phyloP scores from a whole-genome alignment of 2,888 invertebrate species.

The Heliconius cydno region DNA sequence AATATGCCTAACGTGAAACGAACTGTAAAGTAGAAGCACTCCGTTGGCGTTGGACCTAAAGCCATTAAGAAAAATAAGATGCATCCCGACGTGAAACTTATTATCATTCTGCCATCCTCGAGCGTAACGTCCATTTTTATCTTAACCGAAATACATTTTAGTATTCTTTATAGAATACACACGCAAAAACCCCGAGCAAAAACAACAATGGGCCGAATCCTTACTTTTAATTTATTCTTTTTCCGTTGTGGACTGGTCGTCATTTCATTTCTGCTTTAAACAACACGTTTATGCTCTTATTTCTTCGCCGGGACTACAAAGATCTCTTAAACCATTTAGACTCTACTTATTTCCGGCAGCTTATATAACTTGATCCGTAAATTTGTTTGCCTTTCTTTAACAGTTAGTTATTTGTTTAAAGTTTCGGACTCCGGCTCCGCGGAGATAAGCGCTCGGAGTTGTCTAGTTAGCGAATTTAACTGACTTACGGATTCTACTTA shows the following conservation, averaged over 20 bases:
- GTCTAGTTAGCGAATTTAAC: conserved; percentile 67
- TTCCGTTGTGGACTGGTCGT: conserved; percentile 66
- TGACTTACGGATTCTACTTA: conserved; percentile 62
- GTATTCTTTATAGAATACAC: conserved; percentile 58
- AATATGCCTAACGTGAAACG: conserved; percentile 23
- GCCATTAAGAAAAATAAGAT: conserved; percentile 39
- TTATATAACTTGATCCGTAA: conserved; percentile 59
- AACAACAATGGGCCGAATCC: conserved; percentile 68
- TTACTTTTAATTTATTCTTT: conserved; percentile 75
- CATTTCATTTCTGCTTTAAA: conserved; percentile 69
- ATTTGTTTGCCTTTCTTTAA: conserved; percentile 69
- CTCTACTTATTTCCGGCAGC: conserved; percentile 57
- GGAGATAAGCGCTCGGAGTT: conserved; percentile 60
- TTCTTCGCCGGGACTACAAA: conserved; percentile 56
- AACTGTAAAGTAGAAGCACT: conserved; percentile 30
- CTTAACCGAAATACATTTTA: conserved; percentile 55
- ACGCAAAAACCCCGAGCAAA: conserved; percentile 61
- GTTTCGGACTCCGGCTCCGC: conserved; percentile 60
- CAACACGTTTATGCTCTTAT: conserved; percentile 76
- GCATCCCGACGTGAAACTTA: conserved; percentile 40
- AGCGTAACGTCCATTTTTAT: conserved; percentile 53
- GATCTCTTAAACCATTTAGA: conserved; percentile 58
- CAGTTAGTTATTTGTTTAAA: conserved; percentile 70
- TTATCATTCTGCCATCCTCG: conserved; percentile 49
- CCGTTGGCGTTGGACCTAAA: conserved; percentile 38